Evolutionary conservation across 2,797 vertebrate genomes (phyloP), one percentile per base, ranked within the genome.

Genomic region (Mormyrus proboscirostris): DNA sequence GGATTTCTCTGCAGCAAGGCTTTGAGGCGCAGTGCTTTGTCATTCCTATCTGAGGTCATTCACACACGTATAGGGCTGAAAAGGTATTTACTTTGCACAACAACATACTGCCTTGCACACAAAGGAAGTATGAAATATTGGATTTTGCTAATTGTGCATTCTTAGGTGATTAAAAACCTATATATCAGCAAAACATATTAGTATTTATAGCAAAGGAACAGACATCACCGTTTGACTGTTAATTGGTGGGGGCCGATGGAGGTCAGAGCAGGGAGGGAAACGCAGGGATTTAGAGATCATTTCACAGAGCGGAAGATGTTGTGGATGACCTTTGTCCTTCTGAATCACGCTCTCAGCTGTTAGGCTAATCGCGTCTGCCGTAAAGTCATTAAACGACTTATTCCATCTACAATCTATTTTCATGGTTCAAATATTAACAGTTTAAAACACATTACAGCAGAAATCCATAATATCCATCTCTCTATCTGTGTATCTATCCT

Each of bases 341-440:
- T 44, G 41, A 82, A 82, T 47, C 47, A 86, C 19, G 41, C 44
- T 51, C 82, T 85, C 82, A 51, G 82, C 49, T 29, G 82, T 85
- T 85, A 85, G 19, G 82, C 49, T 85, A 50, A 85, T 85, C 22
- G 82, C 22, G 8, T 50, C 82, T 51, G 44, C 44, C n/a, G 49
- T 85, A 51, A 50, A 85, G 82, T 51, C n/a, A 85, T 85, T 85
- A 85, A 29, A 29, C 25, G 44, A 85, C n/a, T 50, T 85, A 85
- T 29, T 25, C 49, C 22, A 47, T 25, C 49, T 51, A 85, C 82
- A 85, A 85, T 85, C 82, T 51, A 84, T 84, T 84, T 84, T 85
- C 82, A 82, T 85, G 82, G 47, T 85, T 85, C 82, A 50, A 50
- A 51, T 85, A 49, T 29, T 25, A 47, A 85, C 82, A 85, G 47